Base-by-base conservation (phyloP, 2,888 invertebrate species). In the Eupithecia inturbata region DNA sequence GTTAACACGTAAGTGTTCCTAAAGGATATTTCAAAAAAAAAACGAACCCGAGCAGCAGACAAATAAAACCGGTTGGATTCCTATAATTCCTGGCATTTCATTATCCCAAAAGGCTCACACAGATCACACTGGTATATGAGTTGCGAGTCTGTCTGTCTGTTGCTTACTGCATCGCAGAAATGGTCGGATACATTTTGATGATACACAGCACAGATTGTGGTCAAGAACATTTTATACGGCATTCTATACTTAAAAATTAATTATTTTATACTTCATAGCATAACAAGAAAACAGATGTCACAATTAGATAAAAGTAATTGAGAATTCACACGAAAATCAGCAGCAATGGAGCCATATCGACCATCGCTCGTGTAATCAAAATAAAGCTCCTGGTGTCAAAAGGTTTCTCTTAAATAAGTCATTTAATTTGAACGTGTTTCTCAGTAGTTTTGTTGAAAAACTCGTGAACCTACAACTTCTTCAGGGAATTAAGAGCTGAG, bases 51-150 rank as follows among this genome's bases (percentile, higher is more conserved):
- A 66, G 22, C 36, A 12, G 57, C 57, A 57, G 26, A 57, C 57
- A 26, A 67, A 31, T 36, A 36, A 53, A 71, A 71, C 53, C 66
- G 45, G 57, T 67, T 39, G 36, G 36, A 71, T 57, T 14, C 57
- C 10, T 67, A 22, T 60, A 71, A 71, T 73, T 70, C 70, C 70
- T 62, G 53, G 22, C 69, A 26, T 66, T 69, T 70, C 49, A 63
- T 63, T 68, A 72, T 33, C 60, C 57, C 66, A 14, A 62, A 19
- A 66, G 22, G 36, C 39, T 39, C 36, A 31, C 62, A 62, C 28
- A 31, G 19, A 62, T 62, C 62, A 60, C 28, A 62, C 16, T 31
- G 62, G 62, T 19, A 62, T 31, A 3, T 19, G 16, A 16, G 7
- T 31, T 31, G 36, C 3, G 22, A 26, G 57, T 26, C 57, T 57